Evolutionary conservation across 1,140 invertebrate genomes (phyloP).

Genomic region (Acromyrmex charruanus): DNA sequence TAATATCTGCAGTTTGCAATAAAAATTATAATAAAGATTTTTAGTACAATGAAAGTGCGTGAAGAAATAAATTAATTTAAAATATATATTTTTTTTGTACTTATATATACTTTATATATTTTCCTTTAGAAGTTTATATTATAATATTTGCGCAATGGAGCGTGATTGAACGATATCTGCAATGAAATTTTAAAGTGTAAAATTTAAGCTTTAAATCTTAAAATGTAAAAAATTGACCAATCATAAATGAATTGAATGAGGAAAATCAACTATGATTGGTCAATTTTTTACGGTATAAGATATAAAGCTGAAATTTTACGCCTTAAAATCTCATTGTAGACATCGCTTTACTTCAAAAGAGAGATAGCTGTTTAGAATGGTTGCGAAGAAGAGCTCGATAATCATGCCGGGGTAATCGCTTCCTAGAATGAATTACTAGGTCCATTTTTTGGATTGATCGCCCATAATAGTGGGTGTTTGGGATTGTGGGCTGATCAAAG

Average conservation of each 20-base stretch:
- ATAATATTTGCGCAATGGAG: constrained; percentile 52
- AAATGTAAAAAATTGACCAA: no score
- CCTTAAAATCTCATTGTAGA: no score
- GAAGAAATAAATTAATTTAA: background rate
- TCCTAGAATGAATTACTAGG: constrained; percentile 56
- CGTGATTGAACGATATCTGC: background rate
- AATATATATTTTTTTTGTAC: background rate
- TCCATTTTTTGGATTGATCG: constrained; percentile 81
- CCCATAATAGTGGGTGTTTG: constrained; percentile 82
- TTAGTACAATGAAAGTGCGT: background rate
- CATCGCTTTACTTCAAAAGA: background rate
- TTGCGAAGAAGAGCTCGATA: constrained; percentile 55
- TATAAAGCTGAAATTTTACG: no score
- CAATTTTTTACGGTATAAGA: no score
- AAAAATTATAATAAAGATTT: constrained; percentile 12
- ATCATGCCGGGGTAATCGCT: constrained; percentile 68
- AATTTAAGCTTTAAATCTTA: no score
- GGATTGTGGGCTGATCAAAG: constrained; percentile 80
- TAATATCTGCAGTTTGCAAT: background rate
- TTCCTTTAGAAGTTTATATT: background rate
- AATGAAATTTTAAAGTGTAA: no score
- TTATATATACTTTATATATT: no score
- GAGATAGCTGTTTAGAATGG: constrained; percentile 36
- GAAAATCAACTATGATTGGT: no score
- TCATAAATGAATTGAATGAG: no score